phyloP scores from a whole-genome alignment of 2,113 vertebrate species.

The Sylvia atricapilla region DNA sequence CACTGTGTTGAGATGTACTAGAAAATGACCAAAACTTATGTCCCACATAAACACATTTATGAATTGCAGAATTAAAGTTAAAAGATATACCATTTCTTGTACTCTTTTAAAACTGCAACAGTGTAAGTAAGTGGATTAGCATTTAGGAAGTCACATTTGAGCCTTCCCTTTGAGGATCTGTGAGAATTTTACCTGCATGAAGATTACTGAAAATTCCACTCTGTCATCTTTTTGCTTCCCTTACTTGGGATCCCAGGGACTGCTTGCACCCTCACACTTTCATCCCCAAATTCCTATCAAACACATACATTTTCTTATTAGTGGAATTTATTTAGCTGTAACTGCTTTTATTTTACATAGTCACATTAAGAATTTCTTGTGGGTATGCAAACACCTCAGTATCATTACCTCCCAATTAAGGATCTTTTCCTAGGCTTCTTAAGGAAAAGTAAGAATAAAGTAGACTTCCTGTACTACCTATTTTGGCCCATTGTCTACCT shows the following conservation, averaged over 20 bases:
- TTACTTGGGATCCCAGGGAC: not conserved
- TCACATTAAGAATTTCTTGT: not conserved
- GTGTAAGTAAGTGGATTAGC: not conserved
- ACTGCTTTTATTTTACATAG: not conserved
- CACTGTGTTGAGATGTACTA: not conserved
- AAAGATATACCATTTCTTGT: not conserved
- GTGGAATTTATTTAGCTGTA: not conserved
- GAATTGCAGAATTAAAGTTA: not conserved
- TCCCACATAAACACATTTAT: not conserved
- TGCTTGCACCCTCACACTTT: not conserved
- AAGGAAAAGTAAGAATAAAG: not conserved
- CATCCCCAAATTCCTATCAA: not conserved
- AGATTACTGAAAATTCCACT: not conserved
- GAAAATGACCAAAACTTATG: not conserved
- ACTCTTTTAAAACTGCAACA: not conserved
- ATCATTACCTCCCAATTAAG: not conserved
- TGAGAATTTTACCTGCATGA: not conserved
- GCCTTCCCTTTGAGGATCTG: not conserved
- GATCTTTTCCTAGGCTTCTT: not conserved
- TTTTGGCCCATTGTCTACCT: not conserved
- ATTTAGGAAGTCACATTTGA: not conserved
- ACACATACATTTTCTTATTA: not conserved
- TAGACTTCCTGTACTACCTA: not conserved
- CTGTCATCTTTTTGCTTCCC: not conserved
- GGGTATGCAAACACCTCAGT: not conserved